Evolutionary conservation across 2,888 invertebrate species (phyloP), one percentile per base, ranked within the genome.

Genomic region (Rugalucina vietnamica): DNA sequence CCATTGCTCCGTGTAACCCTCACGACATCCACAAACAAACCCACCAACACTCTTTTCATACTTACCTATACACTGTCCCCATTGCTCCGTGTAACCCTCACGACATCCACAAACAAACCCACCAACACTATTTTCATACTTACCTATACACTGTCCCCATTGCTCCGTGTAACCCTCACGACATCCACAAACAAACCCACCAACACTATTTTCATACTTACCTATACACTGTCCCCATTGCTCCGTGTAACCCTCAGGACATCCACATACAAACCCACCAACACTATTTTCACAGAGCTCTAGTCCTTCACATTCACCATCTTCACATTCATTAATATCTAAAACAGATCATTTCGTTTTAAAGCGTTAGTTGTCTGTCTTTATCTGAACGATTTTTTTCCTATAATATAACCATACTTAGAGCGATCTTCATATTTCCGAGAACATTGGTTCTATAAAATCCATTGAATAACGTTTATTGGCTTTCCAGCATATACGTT

Each of bases 261-360:
- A 97, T 74, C 97, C 96, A 94, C 97, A 97, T 94, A 97, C 97
- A 94, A 97, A 97, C 57, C 97, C 97, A 12, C 97, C 95, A 32
- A 97, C 96, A 1, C 97, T 96, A 94, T 98, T 98, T 91, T 97
- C 96, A 93, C 98, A 98, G 4, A 97, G 97, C 5, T 18, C 21
- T 1, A 65, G 65, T 90, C 97, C 97, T 82, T 96, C 96, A 93
- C 97, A 97, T 1, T 97, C 96, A 0, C 96, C 96, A 2, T 96
- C 95, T 83, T 96, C 95, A 93, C 98, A 98, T 95, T 98, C 98
- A 95, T 98, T 97, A 85, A 97, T 96, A 94, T 98, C 98, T 95
- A 90, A n/a, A 89, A 90, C 18, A n/a, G n/a, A n/a, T n/a, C n/a
- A n/a, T n/a, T n/a, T n/a, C n/a, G n/a, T n/a, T n/a, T n/a, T n/a